phyloP scores from a whole-genome alignment of 2,797 vertebrate species.

The Pseudopleuronectes americanus region DNA sequence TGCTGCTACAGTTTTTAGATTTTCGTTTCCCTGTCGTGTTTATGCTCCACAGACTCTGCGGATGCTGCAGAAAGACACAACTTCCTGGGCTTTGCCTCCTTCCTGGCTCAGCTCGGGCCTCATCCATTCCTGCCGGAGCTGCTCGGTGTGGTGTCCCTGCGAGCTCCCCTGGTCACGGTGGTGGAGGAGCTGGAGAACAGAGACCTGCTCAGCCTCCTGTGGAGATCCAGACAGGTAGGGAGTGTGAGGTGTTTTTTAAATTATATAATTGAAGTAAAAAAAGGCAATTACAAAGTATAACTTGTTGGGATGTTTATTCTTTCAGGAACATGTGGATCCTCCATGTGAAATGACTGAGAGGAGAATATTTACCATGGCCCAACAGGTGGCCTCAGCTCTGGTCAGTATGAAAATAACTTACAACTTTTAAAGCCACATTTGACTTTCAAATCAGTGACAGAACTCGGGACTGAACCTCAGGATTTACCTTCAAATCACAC shows the following conservation, averaged over 20 bases:
- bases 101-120: conserved; percentile 87
- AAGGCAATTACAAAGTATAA: neutral
- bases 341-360: conserved; percentile 91
- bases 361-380: conserved; percentile 88
- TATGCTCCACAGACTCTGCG: conserved; percentile 75
- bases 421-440: conserved; percentile 1
- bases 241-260: conserved; percentile 1
- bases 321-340: conserved; percentile 83
- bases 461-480: too few relatives aligned
- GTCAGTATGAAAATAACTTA: conserved; percentile 78
- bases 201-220: conserved; percentile 91
- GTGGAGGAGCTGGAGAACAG: conserved; percentile 89
- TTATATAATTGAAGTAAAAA: neutral
- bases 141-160: conserved; percentile 88
- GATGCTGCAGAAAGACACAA: conserved; percentile 82
- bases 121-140: conserved; percentile 91
- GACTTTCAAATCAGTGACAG: conserved; percentile 19
- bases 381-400: conserved; percentile 90
- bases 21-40: neutral
- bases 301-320: neutral
- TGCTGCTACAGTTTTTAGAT: neutral
- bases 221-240: conserved; percentile 86
- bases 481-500: too few relatives aligned
- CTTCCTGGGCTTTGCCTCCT: conserved; percentile 91
- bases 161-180: conserved; percentile 88